Conservation (phyloP, 2,888 invertebrate species). For the Eupithecia subumbrata region DNA sequence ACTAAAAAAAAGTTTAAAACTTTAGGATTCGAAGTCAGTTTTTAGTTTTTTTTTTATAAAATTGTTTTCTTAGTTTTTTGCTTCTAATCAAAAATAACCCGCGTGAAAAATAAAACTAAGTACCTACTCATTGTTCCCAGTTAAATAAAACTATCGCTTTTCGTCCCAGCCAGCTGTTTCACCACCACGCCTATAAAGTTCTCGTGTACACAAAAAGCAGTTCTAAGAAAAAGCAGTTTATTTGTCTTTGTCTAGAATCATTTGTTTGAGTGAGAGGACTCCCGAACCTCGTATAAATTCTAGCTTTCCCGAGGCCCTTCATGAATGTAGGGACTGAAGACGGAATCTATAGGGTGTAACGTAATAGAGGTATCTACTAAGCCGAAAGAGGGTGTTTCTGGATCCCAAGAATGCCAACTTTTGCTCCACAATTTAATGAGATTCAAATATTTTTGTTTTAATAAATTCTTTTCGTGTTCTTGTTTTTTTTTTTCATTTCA, state of each 20-base stretch:
- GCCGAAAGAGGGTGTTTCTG: background rate
- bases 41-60: background rate
- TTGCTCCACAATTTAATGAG: background rate
- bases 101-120: background rate
- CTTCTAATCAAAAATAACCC: background rate
- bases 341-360: background rate
- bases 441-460: no score
- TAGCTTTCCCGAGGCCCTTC: background rate
- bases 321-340: background rate
- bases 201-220: background rate
- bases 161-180: background rate
- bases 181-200: background rate
- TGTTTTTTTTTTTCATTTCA: no score
- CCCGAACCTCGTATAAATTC: constrained; percentile 13
- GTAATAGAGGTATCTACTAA: background rate
- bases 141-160: background rate
- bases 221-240: background rate
- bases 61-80: no score
- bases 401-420: background rate
- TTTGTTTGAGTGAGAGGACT: constrained; percentile 9
- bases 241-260: constrained; percentile 6
- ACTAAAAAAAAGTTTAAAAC: no score
- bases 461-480: no score
- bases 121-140: background rate
- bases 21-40: no score